phyloP scores from a whole-genome alignment of 2,113 vertebrate species.

The Nesospiza acunhae region DNA sequence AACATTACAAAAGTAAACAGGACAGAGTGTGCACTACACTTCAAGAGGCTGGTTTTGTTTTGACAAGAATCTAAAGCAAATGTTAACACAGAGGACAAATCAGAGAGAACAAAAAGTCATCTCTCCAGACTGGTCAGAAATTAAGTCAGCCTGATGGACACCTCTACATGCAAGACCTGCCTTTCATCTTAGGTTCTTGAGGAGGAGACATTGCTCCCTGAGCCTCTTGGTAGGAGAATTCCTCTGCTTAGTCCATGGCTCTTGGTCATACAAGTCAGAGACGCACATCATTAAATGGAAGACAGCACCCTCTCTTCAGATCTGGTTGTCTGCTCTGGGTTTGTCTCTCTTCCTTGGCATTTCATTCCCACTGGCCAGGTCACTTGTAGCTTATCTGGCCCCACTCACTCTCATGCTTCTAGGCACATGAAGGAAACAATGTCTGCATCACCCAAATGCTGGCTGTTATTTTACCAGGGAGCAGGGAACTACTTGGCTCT shows the following conservation, averaged over 20 bases:
- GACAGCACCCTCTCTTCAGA: neutral
- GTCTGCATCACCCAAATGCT: neutral
- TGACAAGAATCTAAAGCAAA: slow-evolving; percentile 31
- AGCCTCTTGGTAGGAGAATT: neutral
- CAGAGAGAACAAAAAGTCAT: neutral
- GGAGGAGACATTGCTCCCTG: neutral
- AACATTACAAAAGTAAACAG: slow-evolving; percentile 40
- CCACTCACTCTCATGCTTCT: neutral
- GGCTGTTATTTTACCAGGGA: neutral
- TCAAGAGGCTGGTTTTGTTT: slow-evolving; percentile 25
- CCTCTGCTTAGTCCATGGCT: neutral
- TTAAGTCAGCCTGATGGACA: neutral
- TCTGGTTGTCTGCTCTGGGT: neutral
- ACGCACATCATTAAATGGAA: neutral
- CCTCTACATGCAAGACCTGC: neutral
- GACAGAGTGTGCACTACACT: neutral
- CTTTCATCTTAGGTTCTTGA: neutral
- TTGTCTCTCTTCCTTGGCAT: neutral
- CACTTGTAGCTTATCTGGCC: neutral
- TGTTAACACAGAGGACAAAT: neutral
- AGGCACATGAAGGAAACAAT: neutral
- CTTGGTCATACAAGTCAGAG: neutral
- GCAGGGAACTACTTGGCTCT: neutral
- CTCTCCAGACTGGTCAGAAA: neutral
- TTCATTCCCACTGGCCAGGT: neutral